phyloP scores from a whole-genome alignment of 2,113 vertebrate species.

The Gambusia holbrooki region DNA sequence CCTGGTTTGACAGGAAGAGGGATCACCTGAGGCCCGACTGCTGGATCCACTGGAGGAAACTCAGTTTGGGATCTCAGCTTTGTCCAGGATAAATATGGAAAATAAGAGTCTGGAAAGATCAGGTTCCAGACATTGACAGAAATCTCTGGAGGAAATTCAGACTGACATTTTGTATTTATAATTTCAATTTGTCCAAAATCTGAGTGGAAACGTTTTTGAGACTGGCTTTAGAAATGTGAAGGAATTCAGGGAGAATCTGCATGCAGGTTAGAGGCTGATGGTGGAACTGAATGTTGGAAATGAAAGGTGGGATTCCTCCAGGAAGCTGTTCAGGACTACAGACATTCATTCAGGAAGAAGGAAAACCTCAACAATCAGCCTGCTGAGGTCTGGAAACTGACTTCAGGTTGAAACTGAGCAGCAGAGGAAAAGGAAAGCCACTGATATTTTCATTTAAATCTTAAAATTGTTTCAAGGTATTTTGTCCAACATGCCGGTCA shows the following conservation, averaged over 20 bases:
- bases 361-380: too few species aligned
- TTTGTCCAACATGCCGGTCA: not conserved
- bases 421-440: too few species aligned
- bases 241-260: too few species aligned
- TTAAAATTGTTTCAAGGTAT: not conserved
- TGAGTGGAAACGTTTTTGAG: too few species aligned
- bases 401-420: too few species aligned
- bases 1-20: slow-evolving; percentile 66
- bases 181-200: too few species aligned
- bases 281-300: not conserved
- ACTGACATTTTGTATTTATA: not conserved
- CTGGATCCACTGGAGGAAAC: not conserved
- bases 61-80: not conserved
- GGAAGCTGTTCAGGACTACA: not conserved
- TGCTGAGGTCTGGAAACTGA: too few species aligned
- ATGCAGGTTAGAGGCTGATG: too few species aligned
- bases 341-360: not conserved
- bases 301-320: not conserved
- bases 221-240: not conserved
- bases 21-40: not conserved
- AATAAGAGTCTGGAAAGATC: too few species aligned
- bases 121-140: not conserved
- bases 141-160: not conserved
- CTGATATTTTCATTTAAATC: too few species aligned
- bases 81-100: too few species aligned